A percentile compares a stretch with the other conserved stretches of the same genome.
phyloP scores from a whole-genome alignment of 2,113 vertebrate genomes.

The Tragelaphus imberbis region DNA sequence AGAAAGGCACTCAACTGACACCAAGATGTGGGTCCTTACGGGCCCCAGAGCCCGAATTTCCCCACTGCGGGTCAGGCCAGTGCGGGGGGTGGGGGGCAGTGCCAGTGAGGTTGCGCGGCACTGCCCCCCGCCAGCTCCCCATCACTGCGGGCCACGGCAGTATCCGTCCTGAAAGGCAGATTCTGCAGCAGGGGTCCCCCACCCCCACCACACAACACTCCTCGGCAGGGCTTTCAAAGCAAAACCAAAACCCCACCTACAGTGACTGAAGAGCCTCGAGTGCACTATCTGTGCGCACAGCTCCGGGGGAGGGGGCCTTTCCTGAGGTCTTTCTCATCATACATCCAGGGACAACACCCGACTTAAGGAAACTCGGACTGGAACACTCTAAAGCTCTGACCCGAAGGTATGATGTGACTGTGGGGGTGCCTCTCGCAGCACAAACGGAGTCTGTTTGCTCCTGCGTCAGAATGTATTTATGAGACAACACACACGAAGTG shows the following conservation, averaged over 20 bases:
- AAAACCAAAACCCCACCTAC: neutral
- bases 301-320: accelerated
- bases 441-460: neutral
- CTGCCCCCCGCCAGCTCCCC: neutral
- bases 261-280: neutral
- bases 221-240: neutral
- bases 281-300: accelerated
- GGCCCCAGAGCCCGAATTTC: neutral
- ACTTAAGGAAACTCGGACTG: neutral
- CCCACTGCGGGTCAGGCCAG: accelerated
- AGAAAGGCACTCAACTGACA: neutral
- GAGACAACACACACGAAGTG: accelerated
- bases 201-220: neutral
- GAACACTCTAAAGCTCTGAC: neutral
- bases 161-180: neutral
- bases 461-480: too few relatives aligned
- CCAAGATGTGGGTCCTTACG: accelerated
- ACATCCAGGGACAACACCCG: neutral
- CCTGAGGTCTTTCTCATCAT: neutral
- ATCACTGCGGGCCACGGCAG: neutral
- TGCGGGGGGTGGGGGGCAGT: accelerated
- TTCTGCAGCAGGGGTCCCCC: neutral
- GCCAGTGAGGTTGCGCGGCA: neutral
- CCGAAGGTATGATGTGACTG: neutral
- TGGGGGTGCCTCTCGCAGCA: neutral